A percentile compares a stretch with the other conserved stretches of the same genome.
Evolutionary conservation across 2,113 vertebrate genomes (phyloP).

Genomic region (Galeopterus variegatus): DNA sequence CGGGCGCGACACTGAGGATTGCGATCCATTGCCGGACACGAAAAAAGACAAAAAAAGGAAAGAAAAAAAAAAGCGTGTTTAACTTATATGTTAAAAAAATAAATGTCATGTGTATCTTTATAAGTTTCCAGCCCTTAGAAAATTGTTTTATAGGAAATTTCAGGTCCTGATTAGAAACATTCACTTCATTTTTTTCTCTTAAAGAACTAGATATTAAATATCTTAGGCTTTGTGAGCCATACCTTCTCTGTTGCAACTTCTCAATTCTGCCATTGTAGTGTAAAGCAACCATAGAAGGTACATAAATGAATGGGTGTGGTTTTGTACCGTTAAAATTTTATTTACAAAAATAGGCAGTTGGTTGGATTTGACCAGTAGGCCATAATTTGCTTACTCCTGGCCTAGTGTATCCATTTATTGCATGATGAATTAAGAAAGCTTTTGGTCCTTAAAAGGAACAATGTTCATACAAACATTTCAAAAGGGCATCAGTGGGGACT

Average conservation of each 20-base stretch:
- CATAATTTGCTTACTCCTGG: not conserved
- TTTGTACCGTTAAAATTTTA: constrained; percentile 18
- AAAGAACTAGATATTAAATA: not conserved
- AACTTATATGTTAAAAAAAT: constrained; percentile 45
- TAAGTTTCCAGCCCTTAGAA: constrained; percentile 37
- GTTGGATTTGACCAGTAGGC: not conserved
- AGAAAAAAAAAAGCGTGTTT: too few species aligned
- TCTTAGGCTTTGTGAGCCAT: not conserved
- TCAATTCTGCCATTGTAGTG: not conserved
- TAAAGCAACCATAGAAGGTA: not conserved
- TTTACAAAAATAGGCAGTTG: not conserved
- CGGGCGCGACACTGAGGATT: too few species aligned
- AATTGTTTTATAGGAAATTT: constrained; percentile 48
- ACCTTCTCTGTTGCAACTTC: not conserved
- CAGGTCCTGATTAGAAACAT: not conserved
- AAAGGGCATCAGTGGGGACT: not conserved
- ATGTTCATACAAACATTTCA: not conserved
- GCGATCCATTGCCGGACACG: too few species aligned
- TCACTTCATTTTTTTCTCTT: constrained; percentile 52
- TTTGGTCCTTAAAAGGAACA: constrained; percentile 16
- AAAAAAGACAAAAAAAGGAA: too few species aligned
- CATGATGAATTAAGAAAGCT: constrained; percentile 19
- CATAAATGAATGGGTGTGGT: not conserved
- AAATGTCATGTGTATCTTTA: not conserved
- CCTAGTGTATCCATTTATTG: not conserved